These are phyloP conservation scores for Hyppa rectilinea DNA, from an alignment of 2,888 invertebrate species.

Conservation along the genomic window DNA sequence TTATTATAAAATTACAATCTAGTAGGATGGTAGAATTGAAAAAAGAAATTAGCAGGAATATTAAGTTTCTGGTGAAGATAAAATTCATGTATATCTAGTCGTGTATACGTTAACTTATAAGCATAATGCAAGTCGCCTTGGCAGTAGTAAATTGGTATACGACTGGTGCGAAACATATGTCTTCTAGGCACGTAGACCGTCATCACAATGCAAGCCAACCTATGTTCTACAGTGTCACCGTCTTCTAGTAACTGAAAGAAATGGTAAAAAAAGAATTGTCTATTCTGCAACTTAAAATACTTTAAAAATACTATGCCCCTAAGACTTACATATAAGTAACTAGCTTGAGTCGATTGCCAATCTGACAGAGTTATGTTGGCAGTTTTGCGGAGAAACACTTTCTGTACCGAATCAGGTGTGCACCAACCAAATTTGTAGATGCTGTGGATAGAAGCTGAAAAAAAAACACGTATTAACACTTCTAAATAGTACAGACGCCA, in stretches of 20 bases:
- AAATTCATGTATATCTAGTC: constrained; percentile 79
- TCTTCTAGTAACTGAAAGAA: constrained; percentile 75
- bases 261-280: neutral
- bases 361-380: constrained; percentile 69
- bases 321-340: constrained; percentile 77
- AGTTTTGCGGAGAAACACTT: constrained; percentile 67
- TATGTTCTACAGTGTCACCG: constrained; percentile 67
- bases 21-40: constrained; percentile 79
- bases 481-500: too few species aligned
- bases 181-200: constrained; percentile 71
- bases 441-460: constrained; percentile 69
- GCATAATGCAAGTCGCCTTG: constrained; percentile 73
- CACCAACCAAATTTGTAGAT: constrained; percentile 82
- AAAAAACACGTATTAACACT: neutral
- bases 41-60: constrained; percentile 72
- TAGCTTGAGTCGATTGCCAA: constrained; percentile 62
- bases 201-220: constrained; percentile 77
- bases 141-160: constrained; percentile 81
- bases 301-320: neutral
- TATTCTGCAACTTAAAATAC: neutral
- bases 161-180: constrained; percentile 71
- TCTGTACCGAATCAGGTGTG: constrained; percentile 62
- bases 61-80: constrained; percentile 68
- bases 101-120: constrained; percentile 71
- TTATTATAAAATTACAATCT: neutral